Base-by-base conservation (phyloP, 2,888 invertebrate genomes). In the Nipponacmea schrenckii region DNA sequence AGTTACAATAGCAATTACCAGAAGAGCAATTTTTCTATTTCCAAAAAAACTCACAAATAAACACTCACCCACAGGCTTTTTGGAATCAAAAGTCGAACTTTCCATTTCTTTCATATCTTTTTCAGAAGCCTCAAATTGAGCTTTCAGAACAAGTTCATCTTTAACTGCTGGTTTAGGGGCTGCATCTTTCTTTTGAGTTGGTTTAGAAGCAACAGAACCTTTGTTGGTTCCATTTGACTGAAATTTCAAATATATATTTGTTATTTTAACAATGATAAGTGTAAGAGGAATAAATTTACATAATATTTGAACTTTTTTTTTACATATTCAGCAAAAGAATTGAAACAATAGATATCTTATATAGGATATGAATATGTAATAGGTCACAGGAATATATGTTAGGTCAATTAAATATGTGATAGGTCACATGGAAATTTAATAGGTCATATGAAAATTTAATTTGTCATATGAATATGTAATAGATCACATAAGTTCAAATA, bases 131-230 rank as follows among this genome's bases (percentile, higher is more conserved):
- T 39, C 39, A 39, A 39, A 7, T 39, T 39, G 39, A 39, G 39
- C 39, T 7, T 39, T 5, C 8, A 39, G 39, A 2, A 39, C 39
- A 8, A 8, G 4, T 10, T 39, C 39, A 39, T 39, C 39, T 39
- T 39, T 39, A 5, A 39, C 39, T 39, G 1, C 39, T 8, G 10
- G 8, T 39, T 39, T 39, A 39, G 39, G 39, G n/a, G n/a, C n/a
- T 39, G 10, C 39, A 8, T 26, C 20, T 56, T 56, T 24, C 31
- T 48, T 8, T 48, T 68, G 68, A 67, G 62, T 66, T 56, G 48
- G n/a, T 39, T 39, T 39, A 39, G 39, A 39, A 39, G 8, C 10
- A 7, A 1, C 14, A 24, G 62, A 14, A 62, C 62, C 14, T 20
- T 24, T 62, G 14, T 10, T 20, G 5, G 62, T 24, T 62, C 62